phyloP scores from a whole-genome alignment of 1,140 invertebrate species.

The Caenorhabditis inopinata region DNA sequence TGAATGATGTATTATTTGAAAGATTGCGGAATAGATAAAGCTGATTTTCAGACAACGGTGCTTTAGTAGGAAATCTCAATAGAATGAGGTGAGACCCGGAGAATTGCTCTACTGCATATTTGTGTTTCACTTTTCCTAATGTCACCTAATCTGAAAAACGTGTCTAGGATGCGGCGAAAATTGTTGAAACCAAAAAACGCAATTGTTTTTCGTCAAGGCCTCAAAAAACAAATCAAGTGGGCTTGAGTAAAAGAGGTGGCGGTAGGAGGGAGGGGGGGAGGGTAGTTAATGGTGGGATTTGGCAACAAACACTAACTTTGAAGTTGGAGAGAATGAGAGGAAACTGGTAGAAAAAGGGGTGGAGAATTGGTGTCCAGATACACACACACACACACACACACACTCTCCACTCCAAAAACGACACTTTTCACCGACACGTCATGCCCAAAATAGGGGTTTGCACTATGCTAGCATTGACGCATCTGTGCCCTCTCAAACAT shows the following conservation, averaged over 20 bases:
- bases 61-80: no score
- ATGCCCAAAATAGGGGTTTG: slow-evolving; percentile 1
- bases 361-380: slow-evolving; percentile 9
- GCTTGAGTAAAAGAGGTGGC: slow-evolving; percentile 7
- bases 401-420: neutral
- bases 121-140: no score
- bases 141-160: no score
- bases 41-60: no score
- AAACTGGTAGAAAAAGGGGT: neutral
- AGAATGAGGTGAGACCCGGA: no score
- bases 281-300: slow-evolving; percentile 4
- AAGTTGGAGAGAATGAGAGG: neutral
- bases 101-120: no score
- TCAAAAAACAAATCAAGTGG: slow-evolving; percentile 12
- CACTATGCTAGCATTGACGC: neutral
- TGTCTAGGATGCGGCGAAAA: no score
- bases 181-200: no score
- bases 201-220: no score
- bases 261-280: no score
- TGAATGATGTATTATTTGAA: no score
- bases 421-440: slow-evolving; percentile 27
- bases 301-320: slow-evolving; percentile 23
- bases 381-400: neutral
- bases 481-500: slow-evolving; percentile 27
- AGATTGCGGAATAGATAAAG: no score